Conservation (phyloP, 2,113 vertebrate genomes). For the Amia ocellicauda region DNA sequence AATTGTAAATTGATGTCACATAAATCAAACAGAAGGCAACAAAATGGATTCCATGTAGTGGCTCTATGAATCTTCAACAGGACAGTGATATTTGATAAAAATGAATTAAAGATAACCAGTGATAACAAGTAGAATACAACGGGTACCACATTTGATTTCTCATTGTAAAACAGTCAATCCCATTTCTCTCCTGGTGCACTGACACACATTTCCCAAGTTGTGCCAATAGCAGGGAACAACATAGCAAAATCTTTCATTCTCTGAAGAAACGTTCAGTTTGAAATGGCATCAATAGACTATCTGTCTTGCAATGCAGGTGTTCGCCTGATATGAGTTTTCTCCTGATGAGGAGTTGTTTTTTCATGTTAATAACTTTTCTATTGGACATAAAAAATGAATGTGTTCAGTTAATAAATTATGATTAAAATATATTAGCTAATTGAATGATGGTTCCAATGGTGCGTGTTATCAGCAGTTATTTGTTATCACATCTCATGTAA, state of each 20-base stretch:
- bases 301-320: no score
- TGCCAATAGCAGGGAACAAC: background rate
- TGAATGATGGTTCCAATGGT: no score
- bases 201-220: background rate
- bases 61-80: conserved; percentile 5
- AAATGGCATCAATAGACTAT: no score
- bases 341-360: no score
- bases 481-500: no score
- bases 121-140: conserved; percentile 1
- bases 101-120: conserved; percentile 24
- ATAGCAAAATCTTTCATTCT: background rate
- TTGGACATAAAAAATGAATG: no score
- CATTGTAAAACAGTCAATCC: conserved; percentile 6
- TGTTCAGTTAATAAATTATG: no score
- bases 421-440: no score
- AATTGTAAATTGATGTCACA: conserved; percentile 10
- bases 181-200: conserved; percentile 20
- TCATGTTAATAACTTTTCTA: no score
- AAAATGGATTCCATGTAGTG: conserved; percentile 22
- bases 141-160: conserved; percentile 10
- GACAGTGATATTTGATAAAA: conserved; percentile 24
- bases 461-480: no score
- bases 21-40: conserved; percentile 29
- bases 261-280: background rate
- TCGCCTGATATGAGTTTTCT: no score